phyloP scores from a whole-genome alignment of 2,113 vertebrate genomes.

The Motacilla alba region DNA sequence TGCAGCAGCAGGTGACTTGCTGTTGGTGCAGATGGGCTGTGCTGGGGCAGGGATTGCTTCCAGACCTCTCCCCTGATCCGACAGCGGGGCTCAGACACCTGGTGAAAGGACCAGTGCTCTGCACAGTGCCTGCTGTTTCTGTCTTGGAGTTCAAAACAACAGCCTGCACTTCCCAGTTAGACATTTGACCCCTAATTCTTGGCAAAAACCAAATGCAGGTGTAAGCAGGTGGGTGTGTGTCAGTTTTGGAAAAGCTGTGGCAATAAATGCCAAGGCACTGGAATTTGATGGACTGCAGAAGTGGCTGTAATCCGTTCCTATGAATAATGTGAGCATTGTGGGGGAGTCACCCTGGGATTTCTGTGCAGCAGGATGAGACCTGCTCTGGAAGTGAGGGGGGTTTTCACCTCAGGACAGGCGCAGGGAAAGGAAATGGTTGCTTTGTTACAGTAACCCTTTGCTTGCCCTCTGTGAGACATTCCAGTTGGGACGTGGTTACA shows the following conservation, averaged over 20 bases:
- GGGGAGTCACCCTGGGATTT: background rate
- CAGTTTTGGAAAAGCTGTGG: fast-evolving
- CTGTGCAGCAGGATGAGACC: background rate
- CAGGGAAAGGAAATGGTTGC: background rate
- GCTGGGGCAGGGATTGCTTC: background rate
- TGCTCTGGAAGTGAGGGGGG: background rate
- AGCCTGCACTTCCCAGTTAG: background rate
- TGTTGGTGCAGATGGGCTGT: background rate
- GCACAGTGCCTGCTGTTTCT: background rate
- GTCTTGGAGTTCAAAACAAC: background rate
- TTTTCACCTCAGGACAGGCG: background rate
- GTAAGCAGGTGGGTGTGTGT: fast-evolving
- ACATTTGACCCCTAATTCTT: background rate
- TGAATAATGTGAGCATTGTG: background rate
- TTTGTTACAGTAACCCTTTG: background rate
- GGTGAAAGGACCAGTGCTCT: background rate
- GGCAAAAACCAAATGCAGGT: background rate
- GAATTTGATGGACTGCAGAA: background rate
- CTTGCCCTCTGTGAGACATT: background rate
- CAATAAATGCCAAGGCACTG: background rate
- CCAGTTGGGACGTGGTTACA: background rate
- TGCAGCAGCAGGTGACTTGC: background rate
- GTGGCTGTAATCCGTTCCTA: background rate
- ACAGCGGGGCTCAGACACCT: background rate
- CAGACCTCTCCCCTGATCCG: background rate